Evolutionary conservation across 2,888 invertebrate species (phyloP).

Genomic region (Drosophila macrospina): DNA sequence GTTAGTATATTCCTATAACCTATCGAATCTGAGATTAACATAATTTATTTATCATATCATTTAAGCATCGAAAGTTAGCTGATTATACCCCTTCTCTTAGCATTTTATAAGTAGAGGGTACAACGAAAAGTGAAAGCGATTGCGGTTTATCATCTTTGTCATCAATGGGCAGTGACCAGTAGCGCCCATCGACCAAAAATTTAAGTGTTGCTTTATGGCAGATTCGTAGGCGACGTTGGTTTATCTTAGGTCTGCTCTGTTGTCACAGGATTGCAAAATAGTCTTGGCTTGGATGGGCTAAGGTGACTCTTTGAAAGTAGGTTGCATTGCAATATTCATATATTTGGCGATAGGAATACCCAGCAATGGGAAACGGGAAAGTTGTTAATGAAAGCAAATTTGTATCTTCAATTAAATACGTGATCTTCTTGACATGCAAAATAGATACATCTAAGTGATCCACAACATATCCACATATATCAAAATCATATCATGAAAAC

Average conservation of each 20-base stretch:
- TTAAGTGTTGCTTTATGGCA: slow-evolving; percentile 12
- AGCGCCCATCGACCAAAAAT: slow-evolving; percentile 31
- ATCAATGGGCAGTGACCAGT: slow-evolving; percentile 42
- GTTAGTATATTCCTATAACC: neutral
- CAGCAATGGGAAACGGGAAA: slow-evolving; percentile 2
- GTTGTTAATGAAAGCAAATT: neutral
- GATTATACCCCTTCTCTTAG: neutral
- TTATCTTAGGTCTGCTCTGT: slow-evolving; percentile 3
- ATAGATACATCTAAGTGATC: neutral
- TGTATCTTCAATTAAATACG: slow-evolving; percentile 3
- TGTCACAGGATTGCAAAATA: slow-evolving; percentile 23
- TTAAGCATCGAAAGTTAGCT: neutral
- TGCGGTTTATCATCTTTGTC: slow-evolving; percentile 65
- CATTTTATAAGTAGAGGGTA: slow-evolving; percentile 7
- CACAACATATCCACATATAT: neutral
- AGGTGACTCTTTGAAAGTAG: slow-evolving; percentile 10
- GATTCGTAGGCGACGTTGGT: slow-evolving; percentile 32
- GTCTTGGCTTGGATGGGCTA: neutral
- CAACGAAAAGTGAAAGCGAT: slow-evolving; percentile 66
- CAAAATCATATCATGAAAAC: neutral
- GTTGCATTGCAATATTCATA: slow-evolving; percentile 1
- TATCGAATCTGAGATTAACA: neutral
- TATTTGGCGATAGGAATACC: neutral
- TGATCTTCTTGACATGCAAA: slow-evolving; percentile 13
- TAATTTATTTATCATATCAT: no score